phyloP scores from a whole-genome alignment of 2,797 vertebrate species.

The Tauraco hartlaubi region DNA sequence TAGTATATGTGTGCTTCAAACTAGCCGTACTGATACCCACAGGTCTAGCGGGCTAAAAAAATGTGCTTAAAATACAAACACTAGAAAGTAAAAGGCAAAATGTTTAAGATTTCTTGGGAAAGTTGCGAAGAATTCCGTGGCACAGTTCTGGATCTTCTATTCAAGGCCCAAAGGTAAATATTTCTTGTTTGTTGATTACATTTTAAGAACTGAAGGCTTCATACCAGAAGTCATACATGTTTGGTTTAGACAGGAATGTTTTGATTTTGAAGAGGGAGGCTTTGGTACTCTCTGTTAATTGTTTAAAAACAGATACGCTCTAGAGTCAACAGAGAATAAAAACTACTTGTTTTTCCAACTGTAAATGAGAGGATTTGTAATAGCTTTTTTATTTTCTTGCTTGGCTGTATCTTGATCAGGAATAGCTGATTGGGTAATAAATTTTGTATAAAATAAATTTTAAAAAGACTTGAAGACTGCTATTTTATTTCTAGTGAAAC shows the following conservation, averaged over 20 bases:
- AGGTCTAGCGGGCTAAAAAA: background rate
- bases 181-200: background rate
- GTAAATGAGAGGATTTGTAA: background rate
- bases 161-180: slow-evolving; percentile 12
- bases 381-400: background rate
- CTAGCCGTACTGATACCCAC: background rate
- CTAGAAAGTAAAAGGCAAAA: background rate
- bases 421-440: background rate
- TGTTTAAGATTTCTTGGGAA: background rate
- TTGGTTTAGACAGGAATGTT: slow-evolving; percentile 21
- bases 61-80: background rate
- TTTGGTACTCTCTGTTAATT: background rate
- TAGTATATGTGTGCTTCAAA: accelerated
- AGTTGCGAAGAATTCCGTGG: background rate
- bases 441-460: background rate
- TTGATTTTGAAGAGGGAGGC: background rate
- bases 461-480: background rate
- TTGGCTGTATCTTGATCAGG: background rate
- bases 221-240: background rate
- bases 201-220: slow-evolving; percentile 4
- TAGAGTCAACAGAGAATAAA: background rate
- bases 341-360: background rate
- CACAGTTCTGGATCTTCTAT: background rate
- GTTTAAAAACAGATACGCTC: background rate
- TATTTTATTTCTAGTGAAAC: background rate